Evolutionary conservation across 2,888 invertebrate genomes (phyloP), one percentile per base, ranked within the genome.

Genomic region (Phalera bucephala): DNA sequence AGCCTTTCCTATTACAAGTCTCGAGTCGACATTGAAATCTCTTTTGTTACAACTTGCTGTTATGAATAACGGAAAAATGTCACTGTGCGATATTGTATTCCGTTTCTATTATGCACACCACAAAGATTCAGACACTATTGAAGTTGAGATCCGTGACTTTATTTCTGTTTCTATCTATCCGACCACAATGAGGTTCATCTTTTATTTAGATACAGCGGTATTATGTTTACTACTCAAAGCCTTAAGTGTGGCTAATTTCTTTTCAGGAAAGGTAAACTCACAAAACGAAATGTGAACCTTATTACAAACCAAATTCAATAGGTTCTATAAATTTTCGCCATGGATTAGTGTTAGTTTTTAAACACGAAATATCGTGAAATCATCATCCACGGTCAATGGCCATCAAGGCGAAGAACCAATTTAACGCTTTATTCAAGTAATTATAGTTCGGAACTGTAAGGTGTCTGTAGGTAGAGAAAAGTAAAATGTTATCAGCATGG

Each of bases 111-210:
- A 47, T 56, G 32, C 43, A 44, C 41, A 35, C 27, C 33, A 52
- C 54, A 51, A 46, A 45, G 42, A 40, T 35, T 37, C 36, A 40
- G 41, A 38, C 43, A 37, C 40, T 44, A 41, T 51, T 47, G 48
- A 50, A 65, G 57, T 62, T 62, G 57, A 63, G 50, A 61, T 51
- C 61, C 27, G 63, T 64, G 63, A 54, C 55, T 58, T 50, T 59
- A n/a, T 60, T 28, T 28, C 55, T 57, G 55, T 62, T 61, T 58
- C 55, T 48, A 45, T 40, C 42, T 26, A 35, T 34, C 31, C 14
- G 27, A 38, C 31, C 11, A 39, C 44, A 38, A 50, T 37, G 37
- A 41, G 36, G 37, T 25, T 37, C 33, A 30, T 38, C 35, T 46
- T 34, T 52, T 51, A 49, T 52, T 47, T 35, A 39, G 31, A 15